A percentile compares a stretch with the other conserved stretches of the same genome.
Evolutionary conservation across 2,888 invertebrate species (phyloP).

Genomic region (Schizaphis graminum): DNA sequence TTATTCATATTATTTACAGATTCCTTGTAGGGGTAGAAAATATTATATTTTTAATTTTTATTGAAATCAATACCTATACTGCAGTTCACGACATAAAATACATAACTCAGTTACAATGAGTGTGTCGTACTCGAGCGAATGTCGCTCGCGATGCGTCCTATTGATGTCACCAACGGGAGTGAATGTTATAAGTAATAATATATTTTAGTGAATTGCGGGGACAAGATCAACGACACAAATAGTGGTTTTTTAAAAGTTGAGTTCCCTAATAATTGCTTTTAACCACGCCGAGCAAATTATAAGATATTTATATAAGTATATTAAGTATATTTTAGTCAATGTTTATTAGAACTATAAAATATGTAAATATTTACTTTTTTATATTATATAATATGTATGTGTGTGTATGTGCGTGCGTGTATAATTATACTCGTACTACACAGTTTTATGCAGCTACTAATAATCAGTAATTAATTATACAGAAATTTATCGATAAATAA

Average conservation of each 20-base stretch:
- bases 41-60: not conserved
- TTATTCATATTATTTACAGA: not conserved
- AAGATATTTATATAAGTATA: not conserved
- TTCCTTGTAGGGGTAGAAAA: not conserved
- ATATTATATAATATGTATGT: not conserved
- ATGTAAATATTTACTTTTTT: not conserved
- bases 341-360: not conserved
- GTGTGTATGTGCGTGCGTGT: not conserved
- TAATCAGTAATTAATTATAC: not conserved
- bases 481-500: not conserved
- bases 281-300: not conserved
- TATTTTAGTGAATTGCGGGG: not conserved
- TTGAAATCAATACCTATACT: not conserved
- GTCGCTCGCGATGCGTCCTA: no score
- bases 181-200: not conserved
- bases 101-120: not conserved
- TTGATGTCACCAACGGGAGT: no score
- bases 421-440: not conserved
- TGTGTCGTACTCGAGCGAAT: not conserved
- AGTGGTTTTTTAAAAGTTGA: not conserved
- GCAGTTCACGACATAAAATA: not conserved
- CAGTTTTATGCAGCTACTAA: not conserved
- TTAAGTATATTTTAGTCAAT: not conserved
- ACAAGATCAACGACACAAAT: not conserved
- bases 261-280: not conserved